phyloP scores from a whole-genome alignment of 2,888 invertebrate genomes.

The Pemphredon lugubris region DNA sequence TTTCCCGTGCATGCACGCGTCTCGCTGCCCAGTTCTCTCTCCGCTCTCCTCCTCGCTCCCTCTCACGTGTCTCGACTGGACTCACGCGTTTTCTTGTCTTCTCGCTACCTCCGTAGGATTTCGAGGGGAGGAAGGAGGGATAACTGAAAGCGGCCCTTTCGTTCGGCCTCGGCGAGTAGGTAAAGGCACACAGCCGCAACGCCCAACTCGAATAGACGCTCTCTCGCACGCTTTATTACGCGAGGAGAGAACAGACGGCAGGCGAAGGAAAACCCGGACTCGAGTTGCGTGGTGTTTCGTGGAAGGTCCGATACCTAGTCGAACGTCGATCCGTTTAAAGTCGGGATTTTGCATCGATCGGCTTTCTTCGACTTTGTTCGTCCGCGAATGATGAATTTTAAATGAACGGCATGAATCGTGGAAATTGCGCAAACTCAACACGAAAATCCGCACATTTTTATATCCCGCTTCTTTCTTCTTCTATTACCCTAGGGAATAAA shows the following conservation, averaged over 20 bases:
- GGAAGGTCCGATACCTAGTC: constrained; percentile 49
- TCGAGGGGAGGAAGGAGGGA: constrained; percentile 12
- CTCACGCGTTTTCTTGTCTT: constrained; percentile 63
- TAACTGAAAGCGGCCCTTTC: constrained; percentile 45
- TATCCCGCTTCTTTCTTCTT: no score
- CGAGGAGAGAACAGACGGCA: constrained; percentile 42
- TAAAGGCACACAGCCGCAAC: constrained; percentile 37
- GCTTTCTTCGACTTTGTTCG: background rate
- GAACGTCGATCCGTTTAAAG: constrained; percentile 48
- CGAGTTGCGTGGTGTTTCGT: constrained; percentile 50
- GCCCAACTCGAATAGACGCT: constrained; percentile 42
- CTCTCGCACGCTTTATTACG: constrained; percentile 57
- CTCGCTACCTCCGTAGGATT: constrained; percentile 50
- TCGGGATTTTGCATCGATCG: constrained; percentile 28
- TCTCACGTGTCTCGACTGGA: constrained; percentile 16
- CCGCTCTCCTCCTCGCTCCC: constrained; percentile 23
- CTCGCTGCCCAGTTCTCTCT: constrained; percentile 2
- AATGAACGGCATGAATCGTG: no score
- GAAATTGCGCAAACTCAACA: no score
- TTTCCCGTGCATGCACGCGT: constrained; percentile 10
- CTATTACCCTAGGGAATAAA: no score
- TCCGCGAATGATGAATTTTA: no score
- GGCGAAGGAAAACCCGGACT: constrained; percentile 28
- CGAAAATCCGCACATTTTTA: no score
- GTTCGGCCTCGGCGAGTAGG: constrained; percentile 27